Conservation (phyloP, 92 coral and sea anemone species). For the Meandrina meandrites region DNA sequence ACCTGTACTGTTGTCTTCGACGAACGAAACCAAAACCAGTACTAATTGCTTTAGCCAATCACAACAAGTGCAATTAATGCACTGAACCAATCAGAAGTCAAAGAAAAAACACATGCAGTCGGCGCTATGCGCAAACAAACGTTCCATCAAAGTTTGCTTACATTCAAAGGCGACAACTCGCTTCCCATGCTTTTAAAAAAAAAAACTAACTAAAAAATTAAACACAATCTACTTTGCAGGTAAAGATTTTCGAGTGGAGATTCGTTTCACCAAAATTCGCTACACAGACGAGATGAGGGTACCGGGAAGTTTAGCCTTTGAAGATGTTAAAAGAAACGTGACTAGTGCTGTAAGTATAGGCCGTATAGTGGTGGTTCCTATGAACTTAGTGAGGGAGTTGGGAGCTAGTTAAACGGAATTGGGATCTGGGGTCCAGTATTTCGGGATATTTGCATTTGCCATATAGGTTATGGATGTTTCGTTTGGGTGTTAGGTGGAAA, state of each 20-base stretch:
- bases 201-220: not conserved
- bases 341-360: constrained; percentile 65
- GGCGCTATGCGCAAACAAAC: not conserved
- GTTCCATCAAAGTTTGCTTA: not conserved
- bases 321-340: constrained; percentile 52
- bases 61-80: not conserved
- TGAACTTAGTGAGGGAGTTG: not conserved
- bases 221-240: constrained; percentile 34
- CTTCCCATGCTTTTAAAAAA: not conserved
- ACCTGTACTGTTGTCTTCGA: too few species aligned
- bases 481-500: too few species aligned
- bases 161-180: not conserved
- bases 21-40: too few species aligned
- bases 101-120: not conserved
- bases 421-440: too few species aligned
- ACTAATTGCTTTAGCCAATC: too few species aligned
- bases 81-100: not conserved
- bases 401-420: too few species aligned
- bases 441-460: not conserved
- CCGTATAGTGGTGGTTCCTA: not conserved
- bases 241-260: constrained; percentile 77
- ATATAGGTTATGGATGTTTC: not conserved
- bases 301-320: constrained; percentile 53
- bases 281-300: constrained; percentile 57
- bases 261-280: constrained; percentile 60